Base-by-base conservation (phyloP, 2,797 vertebrate species). In the Triplophysa yarkandensis region DNA sequence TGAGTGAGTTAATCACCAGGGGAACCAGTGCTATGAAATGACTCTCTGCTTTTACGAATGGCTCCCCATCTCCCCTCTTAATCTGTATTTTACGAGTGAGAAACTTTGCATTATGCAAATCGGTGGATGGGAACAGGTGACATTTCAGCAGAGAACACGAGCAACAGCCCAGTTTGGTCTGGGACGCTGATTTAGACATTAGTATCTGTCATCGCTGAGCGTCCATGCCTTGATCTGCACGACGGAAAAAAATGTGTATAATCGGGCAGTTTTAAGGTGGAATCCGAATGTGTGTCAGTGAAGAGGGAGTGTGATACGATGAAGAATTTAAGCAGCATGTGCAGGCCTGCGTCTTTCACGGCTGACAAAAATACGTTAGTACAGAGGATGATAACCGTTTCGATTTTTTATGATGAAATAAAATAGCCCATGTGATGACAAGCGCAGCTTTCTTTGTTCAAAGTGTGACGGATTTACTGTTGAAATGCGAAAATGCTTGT, bases 101-200 rank as follows among this genome's bases (percentile, higher is more conserved):
- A 95, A 96, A 95, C 94, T 99, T 99, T 97, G 96, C 95, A 99
- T 99, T 99, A 99, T 98, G 97, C 96, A 99, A 99, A 99, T 98
- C 97, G 95, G 89, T 98, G 96, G 95, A 94, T 95, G 95, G 96
- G 96, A 98, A 98, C 97, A 98, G 96, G 96, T 99, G 97, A 99
- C 97, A 99, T 99, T 99, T 99, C 95, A 96, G 94, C 90, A 91
- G 89, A 91, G 93, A 95, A 93, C 95, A 93, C 87, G 94, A 93
- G 94, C 92, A 93, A 93, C 93, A 88, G 93, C 92, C 94, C 88
- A 88, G 94, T 92, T 90, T 89, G 94, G 94, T 93, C 91, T 94
- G 93, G 92, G 89, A 93, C 84, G 94, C 94, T 95, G 97, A 95
- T 96, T 96, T 94, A 95, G 95, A 96, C 96, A 98, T 98, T 96